Evolutionary conservation across 2,797 vertebrate genomes (phyloP).

Genomic region (Coluber constrictor): DNA sequence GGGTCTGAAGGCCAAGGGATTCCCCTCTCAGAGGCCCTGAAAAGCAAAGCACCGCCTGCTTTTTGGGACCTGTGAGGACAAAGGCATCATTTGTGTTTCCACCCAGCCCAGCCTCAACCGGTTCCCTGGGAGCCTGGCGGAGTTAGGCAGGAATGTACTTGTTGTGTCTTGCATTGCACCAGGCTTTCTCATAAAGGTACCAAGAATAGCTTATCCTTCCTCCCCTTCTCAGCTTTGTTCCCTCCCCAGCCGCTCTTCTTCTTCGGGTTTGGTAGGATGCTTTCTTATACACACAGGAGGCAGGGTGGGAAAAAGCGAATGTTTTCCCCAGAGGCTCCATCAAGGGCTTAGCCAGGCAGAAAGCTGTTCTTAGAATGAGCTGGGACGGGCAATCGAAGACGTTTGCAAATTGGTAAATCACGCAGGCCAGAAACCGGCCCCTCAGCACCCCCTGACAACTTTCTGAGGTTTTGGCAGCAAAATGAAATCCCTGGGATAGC

Average conservation of each 20-base stretch:
- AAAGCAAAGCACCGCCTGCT: neutral
- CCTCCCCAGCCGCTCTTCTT: neutral
- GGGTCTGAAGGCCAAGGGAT: neutral
- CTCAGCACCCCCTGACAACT: neutral
- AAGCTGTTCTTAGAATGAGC: neutral
- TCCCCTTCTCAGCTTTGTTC: constrained; percentile 9
- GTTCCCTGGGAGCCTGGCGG: constrained; percentile 20
- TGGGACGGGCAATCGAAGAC: neutral
- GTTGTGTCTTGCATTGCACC: neutral
- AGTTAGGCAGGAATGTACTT: constrained; percentile 38
- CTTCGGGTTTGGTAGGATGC: constrained; percentile 8
- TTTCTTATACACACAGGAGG: constrained; percentile 4
- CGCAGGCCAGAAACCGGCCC: neutral
- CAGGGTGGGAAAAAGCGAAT: constrained; percentile 10
- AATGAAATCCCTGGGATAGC: too few relatives aligned
- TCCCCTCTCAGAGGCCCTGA: neutral
- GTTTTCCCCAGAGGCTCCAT: neutral
- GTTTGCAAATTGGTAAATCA: neutral
- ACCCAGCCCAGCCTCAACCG: neutral
- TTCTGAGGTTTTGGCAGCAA: neutral
- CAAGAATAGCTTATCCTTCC: constrained; percentile 9
- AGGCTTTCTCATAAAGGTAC: neutral
- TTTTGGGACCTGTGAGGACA: neutral
- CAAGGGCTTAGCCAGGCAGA: neutral
- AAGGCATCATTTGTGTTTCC: neutral